Conservation (phyloP, 1,140 invertebrate genomes). For the Adelges cooleyi region DNA sequence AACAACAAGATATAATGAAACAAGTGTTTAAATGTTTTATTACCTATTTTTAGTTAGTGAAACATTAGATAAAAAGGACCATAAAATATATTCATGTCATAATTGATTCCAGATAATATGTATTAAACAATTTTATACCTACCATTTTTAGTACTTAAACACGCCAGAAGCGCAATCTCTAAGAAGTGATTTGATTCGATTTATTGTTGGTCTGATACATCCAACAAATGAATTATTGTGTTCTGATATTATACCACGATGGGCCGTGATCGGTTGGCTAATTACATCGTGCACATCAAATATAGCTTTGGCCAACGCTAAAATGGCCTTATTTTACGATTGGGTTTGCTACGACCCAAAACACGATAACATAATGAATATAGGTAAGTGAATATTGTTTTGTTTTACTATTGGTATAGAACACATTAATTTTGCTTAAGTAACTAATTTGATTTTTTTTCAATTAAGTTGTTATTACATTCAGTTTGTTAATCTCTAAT, state of each 20-base stretch:
- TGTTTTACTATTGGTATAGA: background rate
- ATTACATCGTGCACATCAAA: constrained; percentile 85
- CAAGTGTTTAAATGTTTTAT: too few relatives aligned
- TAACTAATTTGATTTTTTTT: background rate
- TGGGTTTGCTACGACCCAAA: constrained; percentile 93
- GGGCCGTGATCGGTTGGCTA: constrained; percentile 97
- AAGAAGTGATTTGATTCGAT: constrained; percentile 89
- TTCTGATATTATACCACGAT: constrained; percentile 95
- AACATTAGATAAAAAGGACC: too few relatives aligned
- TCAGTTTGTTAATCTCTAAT: background rate
- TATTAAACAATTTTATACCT: too few relatives aligned
- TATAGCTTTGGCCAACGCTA: constrained; percentile 88
- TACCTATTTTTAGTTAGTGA: too few relatives aligned
- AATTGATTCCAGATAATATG: background rate
- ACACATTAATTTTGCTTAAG: background rate
- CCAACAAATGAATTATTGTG: constrained; percentile 93
- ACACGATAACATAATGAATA: constrained; percentile 98
- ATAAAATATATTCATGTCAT: too few relatives aligned
- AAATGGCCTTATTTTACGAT: constrained; percentile 92
- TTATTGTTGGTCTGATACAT: constrained; percentile 95
- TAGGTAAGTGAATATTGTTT: constrained; percentile 43
- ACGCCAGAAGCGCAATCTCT: constrained; percentile 92
- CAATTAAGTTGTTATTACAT: background rate
- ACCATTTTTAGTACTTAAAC: constrained; percentile 69
- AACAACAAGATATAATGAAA: too few relatives aligned